Evolutionary conservation across 2,797 vertebrate species (phyloP), one percentile per base, ranked within the genome.

Genomic region (Steatocranus sp.): DNA sequence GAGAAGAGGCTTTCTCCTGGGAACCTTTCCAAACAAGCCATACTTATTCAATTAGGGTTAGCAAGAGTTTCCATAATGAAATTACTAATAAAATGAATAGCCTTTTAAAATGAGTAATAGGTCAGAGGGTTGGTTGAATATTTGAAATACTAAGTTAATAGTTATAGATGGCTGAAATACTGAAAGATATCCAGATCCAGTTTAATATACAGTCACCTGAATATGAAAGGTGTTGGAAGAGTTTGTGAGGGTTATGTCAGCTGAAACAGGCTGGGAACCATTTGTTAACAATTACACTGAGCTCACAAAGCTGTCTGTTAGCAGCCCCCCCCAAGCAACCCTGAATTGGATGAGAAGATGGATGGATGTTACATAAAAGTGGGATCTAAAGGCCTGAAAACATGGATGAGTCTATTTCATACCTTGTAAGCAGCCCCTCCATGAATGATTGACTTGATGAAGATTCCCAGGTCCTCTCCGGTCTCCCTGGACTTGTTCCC

Each of bases 341-440:
- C 20, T 53, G 20, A 12, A 14, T 3, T 53, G 23, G 7, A 54
- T 25, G 8, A 12, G 51, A 0, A 6, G 6, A 34, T 36, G 18
- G 3, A 38, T 41, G 36, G 61, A 68, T 66, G n/a, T 41, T 18
- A 32, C 27, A 73, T 30, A 11, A 73, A 25, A 48, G 15, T 30
- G 1, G 34, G 7, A 56, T 27, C 17, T 76, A 38, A 82, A 68
- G 36, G 48, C 27, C 27, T 34, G 5, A 20, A 53, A 18, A 18
- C 30, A 36, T n/a, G 54, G 43, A 48, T 32, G 32, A 3, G 36
- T 73, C 4, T n/a, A 3, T 73, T 32, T 49, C 18, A 0, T 80
- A 99, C 98, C 98, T 99, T 99, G 92, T 97, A 96, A 11, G 98
- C 98, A 48, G 98, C 98, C 27, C 98, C 98, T 91, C 98, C 98